These are phyloP conservation scores for Clostera curtula DNA, from an alignment of 2,888 invertebrate species.

Conservation along the genomic window DNA sequence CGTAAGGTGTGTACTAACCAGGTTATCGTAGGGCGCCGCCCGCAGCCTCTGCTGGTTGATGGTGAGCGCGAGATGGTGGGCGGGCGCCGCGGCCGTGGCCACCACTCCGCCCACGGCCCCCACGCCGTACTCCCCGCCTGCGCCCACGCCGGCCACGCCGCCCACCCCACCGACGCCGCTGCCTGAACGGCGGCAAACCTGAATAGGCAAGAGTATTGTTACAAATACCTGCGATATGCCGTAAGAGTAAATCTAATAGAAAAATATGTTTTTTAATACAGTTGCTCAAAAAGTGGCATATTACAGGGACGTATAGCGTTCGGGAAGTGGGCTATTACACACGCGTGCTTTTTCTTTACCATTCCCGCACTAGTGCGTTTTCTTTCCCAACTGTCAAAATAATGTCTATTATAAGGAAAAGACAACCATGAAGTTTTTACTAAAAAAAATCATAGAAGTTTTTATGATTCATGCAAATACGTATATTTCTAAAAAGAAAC, in stretches of 20 bases:
- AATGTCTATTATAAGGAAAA: too few relatives aligned
- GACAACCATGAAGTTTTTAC: too few relatives aligned
- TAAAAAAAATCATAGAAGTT: too few relatives aligned
- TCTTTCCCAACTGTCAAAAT: too few relatives aligned
- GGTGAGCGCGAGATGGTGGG: conserved; percentile 88
- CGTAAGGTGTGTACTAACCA: conserved; percentile 53
- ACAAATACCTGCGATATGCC: background rate
- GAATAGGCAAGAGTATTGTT: conserved; percentile 8
- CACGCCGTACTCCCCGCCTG: conserved; percentile 25
- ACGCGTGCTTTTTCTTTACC: too few relatives aligned
- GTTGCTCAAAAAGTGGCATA: too few relatives aligned
- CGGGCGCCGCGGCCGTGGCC: conserved; percentile 62
- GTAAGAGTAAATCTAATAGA: background rate
- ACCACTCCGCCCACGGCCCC: conserved; percentile 66
- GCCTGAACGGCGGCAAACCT: conserved; percentile 71
- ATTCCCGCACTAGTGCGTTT: too few relatives aligned
- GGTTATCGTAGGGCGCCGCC: conserved; percentile 84
- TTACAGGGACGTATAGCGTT: too few relatives aligned
- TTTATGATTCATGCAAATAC: too few relatives aligned
- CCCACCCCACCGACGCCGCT: conserved; percentile 27
- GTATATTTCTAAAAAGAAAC: too few relatives aligned
- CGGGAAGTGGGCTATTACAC: too few relatives aligned
- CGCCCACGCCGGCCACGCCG: conserved; percentile 25
- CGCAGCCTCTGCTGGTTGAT: conserved; percentile 93
- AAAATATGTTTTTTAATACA: too few relatives aligned